phyloP scores from a whole-genome alignment of 2,888 invertebrate genomes.

The Cantharis rustica region DNA sequence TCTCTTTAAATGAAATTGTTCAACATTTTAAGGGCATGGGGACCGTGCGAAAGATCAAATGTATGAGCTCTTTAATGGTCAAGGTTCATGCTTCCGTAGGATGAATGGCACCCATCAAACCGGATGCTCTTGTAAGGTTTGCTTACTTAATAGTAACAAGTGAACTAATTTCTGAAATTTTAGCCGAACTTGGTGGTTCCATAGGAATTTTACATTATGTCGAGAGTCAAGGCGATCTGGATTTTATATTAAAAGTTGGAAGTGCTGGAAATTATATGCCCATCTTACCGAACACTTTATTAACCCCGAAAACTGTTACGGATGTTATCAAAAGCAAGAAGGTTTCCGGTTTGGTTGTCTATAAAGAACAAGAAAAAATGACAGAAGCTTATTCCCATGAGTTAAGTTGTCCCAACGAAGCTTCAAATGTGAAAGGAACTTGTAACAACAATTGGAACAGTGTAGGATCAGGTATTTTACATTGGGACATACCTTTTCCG shows the following conservation, averaged over 20 bases:
- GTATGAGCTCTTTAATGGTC: conserved; percentile 74
- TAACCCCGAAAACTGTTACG: conserved; percentile 63
- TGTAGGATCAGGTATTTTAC: conserved; percentile 74
- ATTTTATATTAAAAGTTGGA: conserved; percentile 73
- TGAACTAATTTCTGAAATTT: conserved; percentile 37
- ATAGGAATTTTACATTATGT: conserved; percentile 84
- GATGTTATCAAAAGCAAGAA: conserved; percentile 60
- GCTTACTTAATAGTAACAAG: neutral
- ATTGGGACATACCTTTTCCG: conserved; percentile 85
- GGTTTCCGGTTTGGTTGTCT: conserved; percentile 71
- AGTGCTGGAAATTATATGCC: conserved; percentile 83
- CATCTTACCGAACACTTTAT: conserved; percentile 67
- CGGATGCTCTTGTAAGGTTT: conserved; percentile 87
- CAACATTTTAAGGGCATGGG: conserved; percentile 54
- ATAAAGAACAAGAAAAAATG: conserved; percentile 54
- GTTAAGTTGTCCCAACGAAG: conserved; percentile 81
- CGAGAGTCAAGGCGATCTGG: conserved; percentile 65
- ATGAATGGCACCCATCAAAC: conserved; percentile 94
- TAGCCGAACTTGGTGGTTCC: conserved; percentile 77
- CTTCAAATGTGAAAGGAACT: conserved; percentile 60
- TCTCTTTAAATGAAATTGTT: neutral
- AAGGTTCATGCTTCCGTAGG: conserved; percentile 82
- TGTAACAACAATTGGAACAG: conserved; percentile 75
- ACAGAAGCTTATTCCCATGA: conserved; percentile 64
- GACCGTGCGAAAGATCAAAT: conserved; percentile 79